phyloP scores from a whole-genome alignment of 2,797 vertebrate genomes.

The Bradypodion pumilum region DNA sequence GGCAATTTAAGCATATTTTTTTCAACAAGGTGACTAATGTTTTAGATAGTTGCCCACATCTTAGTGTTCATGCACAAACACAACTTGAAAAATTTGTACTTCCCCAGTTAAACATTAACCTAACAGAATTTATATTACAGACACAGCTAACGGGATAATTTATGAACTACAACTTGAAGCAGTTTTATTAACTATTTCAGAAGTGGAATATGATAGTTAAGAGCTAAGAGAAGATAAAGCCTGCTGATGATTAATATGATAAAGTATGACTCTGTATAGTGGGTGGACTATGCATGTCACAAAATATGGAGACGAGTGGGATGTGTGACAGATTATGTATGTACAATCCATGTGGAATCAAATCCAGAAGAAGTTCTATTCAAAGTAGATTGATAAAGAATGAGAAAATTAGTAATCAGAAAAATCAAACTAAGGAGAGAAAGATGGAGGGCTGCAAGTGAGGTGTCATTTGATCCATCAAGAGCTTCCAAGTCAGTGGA shows the following conservation, averaged over 20 bases:
- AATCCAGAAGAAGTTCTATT: background rate
- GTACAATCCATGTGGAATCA: background rate
- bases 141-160: background rate
- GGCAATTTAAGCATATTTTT: background rate
- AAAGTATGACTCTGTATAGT: constrained; percentile 29
- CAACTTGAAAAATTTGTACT: background rate
- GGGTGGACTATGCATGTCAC: constrained; percentile 30
- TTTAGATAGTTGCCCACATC: background rate
- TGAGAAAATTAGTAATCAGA: background rate
- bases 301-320: constrained; percentile 19
- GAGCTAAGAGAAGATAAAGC: constrained; percentile 1
- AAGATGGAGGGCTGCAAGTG: background rate
- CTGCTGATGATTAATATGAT: constrained; percentile 32
- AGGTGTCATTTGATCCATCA: background rate
- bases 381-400: background rate
- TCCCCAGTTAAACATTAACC: background rate
- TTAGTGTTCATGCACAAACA: background rate
- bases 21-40: background rate
- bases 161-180: background rate
- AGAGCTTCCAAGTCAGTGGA: background rate
- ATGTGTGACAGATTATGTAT: constrained; percentile 4
- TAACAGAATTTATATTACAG: background rate
- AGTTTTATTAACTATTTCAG: background rate
- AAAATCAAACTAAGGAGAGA: background rate
- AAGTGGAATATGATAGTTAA: background rate